phyloP scores from a whole-genome alignment of 2,113 vertebrate genomes.

The Pangasianodon hypophthalmus region DNA sequence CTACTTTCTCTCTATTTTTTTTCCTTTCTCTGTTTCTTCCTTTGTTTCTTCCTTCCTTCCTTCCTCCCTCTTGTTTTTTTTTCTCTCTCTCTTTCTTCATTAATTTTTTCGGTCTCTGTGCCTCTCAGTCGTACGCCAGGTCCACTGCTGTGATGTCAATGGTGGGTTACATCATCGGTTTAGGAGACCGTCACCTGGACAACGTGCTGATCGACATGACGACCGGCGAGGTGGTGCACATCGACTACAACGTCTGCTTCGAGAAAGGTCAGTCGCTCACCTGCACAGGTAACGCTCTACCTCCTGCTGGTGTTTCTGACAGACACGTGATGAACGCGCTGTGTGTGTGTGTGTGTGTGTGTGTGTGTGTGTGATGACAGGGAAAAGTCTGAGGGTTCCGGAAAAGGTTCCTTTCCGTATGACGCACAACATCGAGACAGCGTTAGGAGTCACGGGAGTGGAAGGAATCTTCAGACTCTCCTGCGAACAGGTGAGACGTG shows the following conservation, averaged over 20 bases:
- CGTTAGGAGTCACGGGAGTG: conserved; percentile 93
- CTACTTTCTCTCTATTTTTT: not conserved
- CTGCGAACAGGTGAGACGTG: conserved; percentile 86
- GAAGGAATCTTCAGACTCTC: conserved; percentile 97
- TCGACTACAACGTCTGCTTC: conserved; percentile 99
- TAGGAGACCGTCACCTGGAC: conserved; percentile 96
- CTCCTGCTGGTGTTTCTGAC: not conserved
- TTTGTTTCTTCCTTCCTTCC: not conserved
- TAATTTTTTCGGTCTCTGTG: not conserved
- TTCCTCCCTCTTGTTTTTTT: not conserved
- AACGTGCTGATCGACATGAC: conserved; percentile 99
- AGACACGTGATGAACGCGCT: not conserved
- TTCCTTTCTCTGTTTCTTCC: not conserved
- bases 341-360: not conserved
- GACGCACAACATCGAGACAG: conserved; percentile 97
- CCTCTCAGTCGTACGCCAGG: conserved; percentile 87
- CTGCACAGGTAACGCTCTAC: not conserved
- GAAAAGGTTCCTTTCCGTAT: conserved; percentile 98
- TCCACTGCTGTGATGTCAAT: conserved; percentile 99
- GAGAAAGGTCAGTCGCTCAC: conserved; percentile 86
- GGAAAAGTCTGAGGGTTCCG: conserved; percentile 94
- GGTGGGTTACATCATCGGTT: conserved; percentile 98
- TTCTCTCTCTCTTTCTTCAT: not conserved
- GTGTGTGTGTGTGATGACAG: conserved; percentile 64
- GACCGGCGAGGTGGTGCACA: conserved; percentile 97